Conservation (phyloP, 2,797 vertebrate genomes). For the Numenius phaeopus region DNA sequence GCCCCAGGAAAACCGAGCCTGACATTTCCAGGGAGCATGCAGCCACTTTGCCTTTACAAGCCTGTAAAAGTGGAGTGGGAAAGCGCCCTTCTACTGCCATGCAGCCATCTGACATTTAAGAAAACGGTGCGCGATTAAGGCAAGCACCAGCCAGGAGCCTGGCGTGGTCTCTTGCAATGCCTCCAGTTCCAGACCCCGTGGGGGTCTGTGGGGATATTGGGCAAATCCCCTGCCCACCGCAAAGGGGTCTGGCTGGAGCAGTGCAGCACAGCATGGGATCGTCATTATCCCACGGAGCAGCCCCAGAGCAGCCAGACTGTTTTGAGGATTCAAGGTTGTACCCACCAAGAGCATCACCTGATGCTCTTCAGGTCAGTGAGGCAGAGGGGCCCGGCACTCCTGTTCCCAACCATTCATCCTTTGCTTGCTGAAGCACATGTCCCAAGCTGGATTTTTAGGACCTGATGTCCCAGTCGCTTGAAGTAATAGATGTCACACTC, state of each 20-base stretch:
- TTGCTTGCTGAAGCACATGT: background rate
- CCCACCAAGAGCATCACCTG: background rate
- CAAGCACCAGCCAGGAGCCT: background rate
- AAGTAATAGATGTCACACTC: background rate
- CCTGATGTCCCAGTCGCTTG: background rate
- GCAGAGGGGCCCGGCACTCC: accelerated
- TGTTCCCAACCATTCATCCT: background rate
- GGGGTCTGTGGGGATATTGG: accelerated
- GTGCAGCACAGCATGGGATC: background rate
- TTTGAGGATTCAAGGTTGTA: background rate
- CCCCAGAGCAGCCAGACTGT: background rate
- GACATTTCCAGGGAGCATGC: background rate
- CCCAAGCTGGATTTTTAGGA: background rate
- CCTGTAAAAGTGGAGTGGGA: background rate
- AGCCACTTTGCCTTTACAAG: background rate
- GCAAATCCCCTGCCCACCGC: background rate
- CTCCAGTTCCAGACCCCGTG: accelerated
- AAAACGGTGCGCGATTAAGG: background rate
- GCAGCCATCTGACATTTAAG: background rate
- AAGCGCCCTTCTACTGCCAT: background rate
- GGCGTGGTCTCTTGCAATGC: background rate
- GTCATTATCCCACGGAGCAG: accelerated
- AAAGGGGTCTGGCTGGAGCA: background rate
- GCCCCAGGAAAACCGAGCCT: background rate
- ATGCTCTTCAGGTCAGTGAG: background rate